phyloP scores from a whole-genome alignment of 2,888 invertebrate species.

The Cremastobaeus sp. region DNA sequence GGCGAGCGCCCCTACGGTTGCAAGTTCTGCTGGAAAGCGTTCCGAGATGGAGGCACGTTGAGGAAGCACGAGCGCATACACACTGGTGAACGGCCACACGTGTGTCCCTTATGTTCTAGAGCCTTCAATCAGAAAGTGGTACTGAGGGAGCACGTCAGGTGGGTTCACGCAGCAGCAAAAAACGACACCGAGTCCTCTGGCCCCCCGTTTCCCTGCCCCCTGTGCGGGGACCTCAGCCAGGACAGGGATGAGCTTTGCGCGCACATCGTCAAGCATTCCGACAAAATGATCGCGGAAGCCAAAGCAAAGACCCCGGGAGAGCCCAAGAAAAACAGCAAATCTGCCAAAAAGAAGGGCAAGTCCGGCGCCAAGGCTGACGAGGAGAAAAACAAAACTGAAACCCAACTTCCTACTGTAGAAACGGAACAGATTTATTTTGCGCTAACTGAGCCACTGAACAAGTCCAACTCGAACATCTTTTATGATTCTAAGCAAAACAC shows the following conservation, averaged over 20 bases:
- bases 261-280: conserved; percentile 80
- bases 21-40: conserved; percentile 80
- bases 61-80: conserved; percentile 80
- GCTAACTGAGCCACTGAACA: conserved; percentile 35
- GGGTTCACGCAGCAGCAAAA: conserved; percentile 79
- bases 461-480: conserved; percentile 34
- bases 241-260: conserved; percentile 80
- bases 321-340: conserved; percentile 61
- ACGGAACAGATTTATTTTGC: conserved; percentile 47
- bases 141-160: conserved; percentile 80
- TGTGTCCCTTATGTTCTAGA: conserved; percentile 79
- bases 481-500: conserved; percentile 40
- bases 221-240: conserved; percentile 77
- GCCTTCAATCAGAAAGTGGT: conserved; percentile 81
- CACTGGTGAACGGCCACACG: conserved; percentile 80
- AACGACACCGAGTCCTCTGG: conserved; percentile 73
- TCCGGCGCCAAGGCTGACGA: not conserved
- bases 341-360: conserved; percentile 64
- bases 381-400: no score
- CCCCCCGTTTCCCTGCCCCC: conserved; percentile 78
- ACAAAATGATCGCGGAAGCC: conserved; percentile 79
- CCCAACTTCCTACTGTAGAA: conserved; percentile 65
- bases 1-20: conserved; percentile 80
- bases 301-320: conserved; percentile 73
- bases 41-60: conserved; percentile 80